Evolutionary conservation across 1,140 invertebrate species (phyloP), one percentile per base, ranked within the genome.

Genomic region (Sminthurinus signatus): DNA sequence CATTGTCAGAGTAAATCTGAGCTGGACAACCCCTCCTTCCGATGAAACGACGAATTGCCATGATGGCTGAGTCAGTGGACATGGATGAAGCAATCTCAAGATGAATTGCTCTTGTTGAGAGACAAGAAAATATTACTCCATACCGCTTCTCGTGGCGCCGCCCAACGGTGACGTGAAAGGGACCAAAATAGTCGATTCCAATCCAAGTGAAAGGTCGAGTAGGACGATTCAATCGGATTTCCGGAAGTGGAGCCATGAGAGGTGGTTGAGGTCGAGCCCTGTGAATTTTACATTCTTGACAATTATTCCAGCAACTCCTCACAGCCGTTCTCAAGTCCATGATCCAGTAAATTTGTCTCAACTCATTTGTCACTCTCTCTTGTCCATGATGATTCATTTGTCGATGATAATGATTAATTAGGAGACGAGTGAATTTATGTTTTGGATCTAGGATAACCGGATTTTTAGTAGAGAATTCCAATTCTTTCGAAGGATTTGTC

Each of bases 101-200:
- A 60, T 75, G 73, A 12, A 75, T 59, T 2, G 73, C 73, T 56
- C 71, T 21, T n/a, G 68, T 73, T 0, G 63, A 36, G 0, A 67
- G 10, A 36, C 73, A 71, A 2, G 67, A 72, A 23, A 74, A 72
- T 10, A 74, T 12, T 8, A 51, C 61, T 15, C 71, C 64, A 27
- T 65, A 74, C n/a, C 68, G 32, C 39, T 74, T 74, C 36, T 60
- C 55, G 19, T 17, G 44, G 36, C 59, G 2, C 21, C 64, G 19
- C 25, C 57, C 46, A 3, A 65, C 32, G 27, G 62, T 56, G 0
- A 72, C 65, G 14, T 43, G 25, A 17, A 70, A 43, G 5, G 69
- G 72, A 2, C 70, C 72, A 52, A 63, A 72, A 55, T 57, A 72
- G 57, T 73, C 70, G 21, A 72, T 23, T 3, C 70, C 72, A 2